Base-by-base conservation (phyloP, 2,888 invertebrate species). In the Nephrocerus scutellatus region DNA sequence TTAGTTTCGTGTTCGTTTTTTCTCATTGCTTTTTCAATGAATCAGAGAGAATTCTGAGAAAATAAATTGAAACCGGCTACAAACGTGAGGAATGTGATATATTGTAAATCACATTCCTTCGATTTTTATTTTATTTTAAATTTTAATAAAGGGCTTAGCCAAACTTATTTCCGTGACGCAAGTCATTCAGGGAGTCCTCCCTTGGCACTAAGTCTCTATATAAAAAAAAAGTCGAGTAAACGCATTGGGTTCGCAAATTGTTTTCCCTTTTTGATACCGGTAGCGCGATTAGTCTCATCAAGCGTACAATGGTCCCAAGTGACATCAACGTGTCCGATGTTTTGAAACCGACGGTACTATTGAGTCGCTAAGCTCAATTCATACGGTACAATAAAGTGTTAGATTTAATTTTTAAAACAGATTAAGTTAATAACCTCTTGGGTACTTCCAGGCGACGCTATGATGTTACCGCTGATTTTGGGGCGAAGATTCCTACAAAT, bases 341-440 rank as follows among this genome's bases (percentile, higher is more conserved):
- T 2, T 16, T 16, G 23, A 28, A 18, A 22, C 20, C 21, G 26
- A 36, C 22, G 10, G 4, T 36, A 31, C 7, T 12, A n/a, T 6
- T 30, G 31, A 7, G 16, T 35, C 14, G 35, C 4, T 14, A 40
- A 30, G 20, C 24, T 36, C 12, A 18, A 36, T 23, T 20, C 40
- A 6, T 41, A 41, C 12, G 36, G 40, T 36, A 36, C 21, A 19
- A 31, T 40, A 6, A 19, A 40, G 31, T 34, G 24, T 24, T 30
- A 12, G 13, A 35, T 18, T n/a, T 25, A 16, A 14, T 31, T 35
- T 35, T 2, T 4, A 20, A 21, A 26, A 4, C 6, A 26, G 13
- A 23, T 32, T 18, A 18, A 41, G 9, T 10, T 6, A 26, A 40
- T 28, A 28, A 16, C 36, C 12, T 21, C 31, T 6, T 35, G 6